Percentiles rank a stretch among this genome's conserved stretches.
Evolutionary conservation across 2,113 vertebrate species (phyloP).

Genomic region (Ondatra zibethicus): DNA sequence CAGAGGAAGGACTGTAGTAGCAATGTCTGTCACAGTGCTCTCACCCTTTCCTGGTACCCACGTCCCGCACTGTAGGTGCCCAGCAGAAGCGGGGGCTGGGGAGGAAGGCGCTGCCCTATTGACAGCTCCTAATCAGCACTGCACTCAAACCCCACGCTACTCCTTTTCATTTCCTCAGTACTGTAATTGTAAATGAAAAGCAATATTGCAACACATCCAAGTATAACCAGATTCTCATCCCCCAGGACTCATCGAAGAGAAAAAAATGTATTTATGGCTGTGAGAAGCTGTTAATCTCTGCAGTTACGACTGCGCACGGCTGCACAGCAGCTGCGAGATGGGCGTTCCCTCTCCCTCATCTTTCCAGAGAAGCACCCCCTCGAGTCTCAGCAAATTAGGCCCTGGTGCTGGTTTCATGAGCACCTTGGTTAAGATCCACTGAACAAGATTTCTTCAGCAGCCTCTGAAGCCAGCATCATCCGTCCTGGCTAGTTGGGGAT

Average conservation of each 20-base stretch:
- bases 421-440: conserved; percentile 26
- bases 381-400: conserved; percentile 11
- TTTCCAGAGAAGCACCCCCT: background rate
- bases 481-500: background rate
- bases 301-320: background rate
- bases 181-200: conserved; percentile 73
- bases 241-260: conserved; percentile 50
- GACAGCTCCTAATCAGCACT: background rate
- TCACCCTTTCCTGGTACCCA: rapidly evolving
- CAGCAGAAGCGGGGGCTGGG: rapidly evolving
- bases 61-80: background rate
- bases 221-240: conserved; percentile 70
- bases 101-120: background rate
- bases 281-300: conserved; percentile 50
- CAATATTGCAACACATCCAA: conserved; percentile 64
- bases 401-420: conserved; percentile 44
- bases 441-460: background rate
- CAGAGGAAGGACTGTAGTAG: background rate
- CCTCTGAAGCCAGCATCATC: background rate
- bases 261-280: conserved; percentile 62
- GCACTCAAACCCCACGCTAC: background rate
- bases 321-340: background rate
- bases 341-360: background rate
- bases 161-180: conserved; percentile 62
- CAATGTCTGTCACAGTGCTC: background rate